phyloP scores from a whole-genome alignment of 2,888 invertebrate species.

The Griposia aprilina region DNA sequence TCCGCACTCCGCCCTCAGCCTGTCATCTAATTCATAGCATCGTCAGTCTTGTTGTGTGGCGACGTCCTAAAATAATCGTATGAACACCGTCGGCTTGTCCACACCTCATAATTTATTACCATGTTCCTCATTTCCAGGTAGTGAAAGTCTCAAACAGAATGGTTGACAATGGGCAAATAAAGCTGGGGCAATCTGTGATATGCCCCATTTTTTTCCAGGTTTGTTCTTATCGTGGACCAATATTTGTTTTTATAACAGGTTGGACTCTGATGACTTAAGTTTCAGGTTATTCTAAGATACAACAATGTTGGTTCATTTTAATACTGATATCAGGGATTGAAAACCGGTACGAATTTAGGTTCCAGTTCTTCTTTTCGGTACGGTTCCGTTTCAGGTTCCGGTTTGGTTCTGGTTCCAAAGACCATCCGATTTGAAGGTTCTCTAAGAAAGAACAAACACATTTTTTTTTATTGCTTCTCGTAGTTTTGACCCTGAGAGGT shows the following conservation, averaged over 20 bases:
- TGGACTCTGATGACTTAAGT: constrained; percentile 69
- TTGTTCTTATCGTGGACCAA: constrained; percentile 83
- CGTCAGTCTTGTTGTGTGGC: constrained; percentile 39
- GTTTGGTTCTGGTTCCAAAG: no score
- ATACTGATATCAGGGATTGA: no score
- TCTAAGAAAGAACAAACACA: no score
- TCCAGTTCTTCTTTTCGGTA: no score
- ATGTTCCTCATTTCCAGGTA: constrained; percentile 80
- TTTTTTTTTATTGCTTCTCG: no score
- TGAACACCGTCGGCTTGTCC: constrained; percentile 75
- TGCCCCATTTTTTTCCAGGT: constrained; percentile 83
- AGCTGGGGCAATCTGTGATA: constrained; percentile 77
- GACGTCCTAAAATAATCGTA: constrained; percentile 69
- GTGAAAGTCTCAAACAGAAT: constrained; percentile 75
- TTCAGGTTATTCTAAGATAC: constrained; percentile 61
- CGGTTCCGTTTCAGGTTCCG: no score
- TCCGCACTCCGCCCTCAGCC: not conserved
- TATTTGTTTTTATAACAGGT: constrained; percentile 84
- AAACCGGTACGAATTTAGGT: no score
- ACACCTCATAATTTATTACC: constrained; percentile 83
- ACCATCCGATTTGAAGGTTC: no score
- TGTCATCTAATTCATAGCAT: constrained; percentile 51
- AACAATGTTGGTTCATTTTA: not conserved
- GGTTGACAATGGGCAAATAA: constrained; percentile 86
- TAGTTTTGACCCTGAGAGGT: no score